Evolutionary conservation across 2,888 invertebrate genomes (phyloP).

Genomic region (Aphidius colemani): DNA sequence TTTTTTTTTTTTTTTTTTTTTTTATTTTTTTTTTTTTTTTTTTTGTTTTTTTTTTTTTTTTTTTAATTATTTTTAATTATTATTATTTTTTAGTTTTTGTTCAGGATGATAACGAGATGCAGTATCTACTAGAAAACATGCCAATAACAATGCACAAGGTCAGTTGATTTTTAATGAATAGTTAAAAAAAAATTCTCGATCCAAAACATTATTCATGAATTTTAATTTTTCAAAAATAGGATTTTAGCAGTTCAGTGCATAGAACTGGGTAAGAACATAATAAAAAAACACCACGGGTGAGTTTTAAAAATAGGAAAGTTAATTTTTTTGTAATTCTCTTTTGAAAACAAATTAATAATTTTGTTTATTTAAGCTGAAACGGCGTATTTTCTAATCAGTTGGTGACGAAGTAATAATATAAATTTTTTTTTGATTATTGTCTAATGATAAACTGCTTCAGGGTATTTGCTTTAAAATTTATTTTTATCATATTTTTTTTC

Average conservation of each 20-base stretch:
- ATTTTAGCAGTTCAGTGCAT: conserved; percentile 52
- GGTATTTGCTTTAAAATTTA: conserved; percentile 19
- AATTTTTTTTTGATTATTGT: conserved; percentile 6
- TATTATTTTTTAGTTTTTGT: conserved; percentile 68
- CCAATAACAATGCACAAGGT: conserved; percentile 65
- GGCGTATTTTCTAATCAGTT: not conserved
- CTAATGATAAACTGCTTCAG: no score
- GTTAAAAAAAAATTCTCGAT: conserved; percentile 16
- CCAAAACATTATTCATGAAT: conserved; percentile 13
- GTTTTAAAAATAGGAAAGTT: conserved; percentile 46
- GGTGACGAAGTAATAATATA: not conserved
- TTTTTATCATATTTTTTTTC: conserved; percentile 26
- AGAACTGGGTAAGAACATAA: conserved; percentile 53
- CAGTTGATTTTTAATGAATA: conserved; percentile 32
- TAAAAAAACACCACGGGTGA: conserved; percentile 35
- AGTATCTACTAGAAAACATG: conserved; percentile 71
- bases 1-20: no score
- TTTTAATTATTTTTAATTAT: conserved; percentile 8
- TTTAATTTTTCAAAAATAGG: conserved; percentile 42
- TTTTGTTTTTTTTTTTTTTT: conserved; percentile 3
- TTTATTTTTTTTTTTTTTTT: no score
- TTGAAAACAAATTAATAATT: conserved; percentile 9
- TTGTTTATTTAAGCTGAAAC: conserved; percentile 6
- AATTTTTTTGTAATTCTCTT: conserved; percentile 2
- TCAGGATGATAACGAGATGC: conserved; percentile 71